Evolutionary conservation across 2,888 invertebrate genomes (phyloP).

Genomic region (Dicyrtoma fusca): DNA sequence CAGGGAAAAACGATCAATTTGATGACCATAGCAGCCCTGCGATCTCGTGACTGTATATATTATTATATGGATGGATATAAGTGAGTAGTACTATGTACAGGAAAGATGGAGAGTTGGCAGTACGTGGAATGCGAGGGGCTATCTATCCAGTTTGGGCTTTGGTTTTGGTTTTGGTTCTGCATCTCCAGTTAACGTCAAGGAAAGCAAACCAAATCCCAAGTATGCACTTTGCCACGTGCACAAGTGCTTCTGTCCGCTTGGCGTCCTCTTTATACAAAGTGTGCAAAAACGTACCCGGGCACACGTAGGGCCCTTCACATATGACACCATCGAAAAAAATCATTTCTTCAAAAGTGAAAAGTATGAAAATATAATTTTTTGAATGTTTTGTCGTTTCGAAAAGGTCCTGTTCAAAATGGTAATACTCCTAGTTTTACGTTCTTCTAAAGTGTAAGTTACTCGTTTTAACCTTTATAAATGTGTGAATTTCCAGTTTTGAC

Average conservation of each 20-base stretch:
- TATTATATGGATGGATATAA: not conserved
- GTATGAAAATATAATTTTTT: too few relatives aligned
- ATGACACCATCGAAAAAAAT: too few relatives aligned
- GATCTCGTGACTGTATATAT: too few relatives aligned
- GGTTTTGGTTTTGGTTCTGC: not conserved
- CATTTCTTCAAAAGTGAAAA: too few relatives aligned
- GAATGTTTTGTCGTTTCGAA: too few relatives aligned
- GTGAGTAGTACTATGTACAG: not conserved
- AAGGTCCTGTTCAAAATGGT: too few relatives aligned
- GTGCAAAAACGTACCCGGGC: not conserved
- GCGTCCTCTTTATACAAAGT: not conserved
- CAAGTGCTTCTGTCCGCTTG: not conserved
- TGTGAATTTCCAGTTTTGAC: too few relatives aligned
- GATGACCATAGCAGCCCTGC: not conserved
- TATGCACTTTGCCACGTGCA: constrained; percentile 30
- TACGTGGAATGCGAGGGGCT: not conserved
- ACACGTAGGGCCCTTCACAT: too few relatives aligned
- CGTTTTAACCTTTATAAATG: too few relatives aligned
- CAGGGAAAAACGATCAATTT: constrained; percentile 7
- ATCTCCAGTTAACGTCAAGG: not conserved
- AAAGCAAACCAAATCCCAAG: constrained; percentile 17
- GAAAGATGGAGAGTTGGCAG: not conserved
- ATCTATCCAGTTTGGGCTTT: not conserved
- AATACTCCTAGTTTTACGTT: too few relatives aligned
- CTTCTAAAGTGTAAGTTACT: too few relatives aligned